Conservation (phyloP, 2,113 vertebrate genomes). For the Anarhynchus alexandrinus region DNA sequence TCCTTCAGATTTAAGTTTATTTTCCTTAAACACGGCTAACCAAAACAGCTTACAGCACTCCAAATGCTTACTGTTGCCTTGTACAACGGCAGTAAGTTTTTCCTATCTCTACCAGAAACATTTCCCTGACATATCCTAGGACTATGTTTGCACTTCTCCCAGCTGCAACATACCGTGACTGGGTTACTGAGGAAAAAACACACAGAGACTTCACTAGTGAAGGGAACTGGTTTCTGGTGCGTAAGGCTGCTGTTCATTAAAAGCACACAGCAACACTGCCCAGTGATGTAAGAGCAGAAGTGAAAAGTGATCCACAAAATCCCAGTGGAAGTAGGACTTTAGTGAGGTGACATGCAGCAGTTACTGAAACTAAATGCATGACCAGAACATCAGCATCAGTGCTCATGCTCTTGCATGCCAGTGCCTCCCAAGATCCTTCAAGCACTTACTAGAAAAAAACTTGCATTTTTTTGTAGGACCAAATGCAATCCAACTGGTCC, state of each 20-base stretch:
- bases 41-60: neutral
- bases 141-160: neutral
- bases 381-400: neutral
- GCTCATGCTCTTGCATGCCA: neutral
- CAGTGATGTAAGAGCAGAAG: fast-evolving
- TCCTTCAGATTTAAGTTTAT: neutral
- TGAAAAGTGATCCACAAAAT: neutral
- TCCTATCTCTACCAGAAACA: neutral
- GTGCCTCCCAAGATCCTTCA: neutral
- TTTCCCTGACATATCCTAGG: neutral
- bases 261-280: neutral
- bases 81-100: neutral
- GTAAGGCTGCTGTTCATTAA: neutral
- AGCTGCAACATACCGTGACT: neutral
- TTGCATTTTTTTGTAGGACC: neutral
- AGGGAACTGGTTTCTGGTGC: neutral
- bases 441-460: neutral
- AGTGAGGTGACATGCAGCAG: neutral
- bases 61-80: neutral
- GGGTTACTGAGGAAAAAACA: neutral
- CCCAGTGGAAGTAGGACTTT: neutral
- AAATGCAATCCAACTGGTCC: neutral
- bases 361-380: neutral
- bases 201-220: neutral
- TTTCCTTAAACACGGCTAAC: neutral